Conservation (phyloP, 2,888 invertebrate genomes). For the Nycteola revayana region DNA sequence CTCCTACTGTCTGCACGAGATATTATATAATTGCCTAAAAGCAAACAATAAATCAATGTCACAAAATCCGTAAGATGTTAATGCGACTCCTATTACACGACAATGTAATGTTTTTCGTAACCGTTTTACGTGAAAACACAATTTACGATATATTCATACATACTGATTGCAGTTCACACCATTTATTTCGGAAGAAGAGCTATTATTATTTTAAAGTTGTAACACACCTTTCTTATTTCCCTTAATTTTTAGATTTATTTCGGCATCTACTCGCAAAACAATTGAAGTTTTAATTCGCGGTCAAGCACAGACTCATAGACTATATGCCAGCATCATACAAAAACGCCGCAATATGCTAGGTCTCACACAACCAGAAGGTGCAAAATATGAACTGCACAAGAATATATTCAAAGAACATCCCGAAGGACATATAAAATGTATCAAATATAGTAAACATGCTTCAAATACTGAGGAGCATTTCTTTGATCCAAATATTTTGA, state of each 20-base stretch:
- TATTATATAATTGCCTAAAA: too few species aligned
- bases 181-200: too few species aligned
- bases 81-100: too few species aligned
- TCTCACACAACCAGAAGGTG: conserved; percentile 49
- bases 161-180: too few species aligned
- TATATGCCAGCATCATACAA: conserved; percentile 86
- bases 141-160: too few species aligned
- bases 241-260: conserved; percentile 83
- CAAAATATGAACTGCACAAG: conserved; percentile 50
- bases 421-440: conserved; percentile 66
- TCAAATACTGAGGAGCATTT: conserved; percentile 57
- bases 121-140: too few species aligned
- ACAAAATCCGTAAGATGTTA: too few species aligned
- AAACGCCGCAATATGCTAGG: conserved; percentile 70
- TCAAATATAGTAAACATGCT: conserved; percentile 65
- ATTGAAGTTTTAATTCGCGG: conserved; percentile 86
- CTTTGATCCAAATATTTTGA: conserved; percentile 65
- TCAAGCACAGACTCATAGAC: conserved; percentile 86
- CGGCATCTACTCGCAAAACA: conserved; percentile 83
- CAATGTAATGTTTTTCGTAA: too few species aligned
- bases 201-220: too few species aligned
- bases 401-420: conserved; percentile 59
- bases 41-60: too few species aligned
- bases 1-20: too few species aligned
- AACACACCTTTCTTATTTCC: too few species aligned